A percentile compares a stretch with the other conserved stretches of the same genome.
Evolutionary conservation across 2,797 vertebrate genomes (phyloP).

Genomic region (Pagetopsis macropterus): DNA sequence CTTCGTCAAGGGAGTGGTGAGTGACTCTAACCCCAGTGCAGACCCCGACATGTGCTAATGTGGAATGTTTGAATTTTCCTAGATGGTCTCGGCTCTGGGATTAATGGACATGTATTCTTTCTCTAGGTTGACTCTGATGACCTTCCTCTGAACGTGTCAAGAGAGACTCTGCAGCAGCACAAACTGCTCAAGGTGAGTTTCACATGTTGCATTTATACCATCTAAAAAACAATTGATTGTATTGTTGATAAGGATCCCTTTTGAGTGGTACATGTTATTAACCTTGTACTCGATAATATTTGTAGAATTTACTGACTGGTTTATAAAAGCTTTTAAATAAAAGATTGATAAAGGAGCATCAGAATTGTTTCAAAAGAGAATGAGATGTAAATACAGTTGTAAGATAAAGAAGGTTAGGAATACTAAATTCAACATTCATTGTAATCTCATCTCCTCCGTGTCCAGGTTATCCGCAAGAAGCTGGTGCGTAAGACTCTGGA

Average conservation of each 20-base stretch:
- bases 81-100: background rate
- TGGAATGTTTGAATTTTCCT: background rate
- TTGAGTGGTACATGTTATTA: background rate
- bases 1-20: conserved; percentile 97
- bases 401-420: background rate
- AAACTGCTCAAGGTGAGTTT: conserved; percentile 94
- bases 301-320: background rate
- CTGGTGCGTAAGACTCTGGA: conserved; percentile 98
- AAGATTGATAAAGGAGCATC: background rate
- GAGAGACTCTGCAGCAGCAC: conserved; percentile 98
- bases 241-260: background rate
- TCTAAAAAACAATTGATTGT: background rate
- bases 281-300: background rate
- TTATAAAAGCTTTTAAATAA: background rate
- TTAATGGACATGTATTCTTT: conserved; percentile 22
- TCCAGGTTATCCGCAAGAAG: conserved; percentile 97
- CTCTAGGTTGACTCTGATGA: conserved; percentile 97
- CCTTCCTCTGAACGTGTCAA: conserved; percentile 96
- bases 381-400: background rate
- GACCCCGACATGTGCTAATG: background rate
- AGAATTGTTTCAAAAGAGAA: background rate
- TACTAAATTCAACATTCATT: too few relatives aligned
- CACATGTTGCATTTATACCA: background rate
- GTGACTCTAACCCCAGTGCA: conserved; percentile 59
- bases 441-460: background rate